These are phyloP conservation scores for Branchipolynoe longqiensis DNA, from an alignment of 2,888 invertebrate species.

Conservation along the genomic window DNA sequence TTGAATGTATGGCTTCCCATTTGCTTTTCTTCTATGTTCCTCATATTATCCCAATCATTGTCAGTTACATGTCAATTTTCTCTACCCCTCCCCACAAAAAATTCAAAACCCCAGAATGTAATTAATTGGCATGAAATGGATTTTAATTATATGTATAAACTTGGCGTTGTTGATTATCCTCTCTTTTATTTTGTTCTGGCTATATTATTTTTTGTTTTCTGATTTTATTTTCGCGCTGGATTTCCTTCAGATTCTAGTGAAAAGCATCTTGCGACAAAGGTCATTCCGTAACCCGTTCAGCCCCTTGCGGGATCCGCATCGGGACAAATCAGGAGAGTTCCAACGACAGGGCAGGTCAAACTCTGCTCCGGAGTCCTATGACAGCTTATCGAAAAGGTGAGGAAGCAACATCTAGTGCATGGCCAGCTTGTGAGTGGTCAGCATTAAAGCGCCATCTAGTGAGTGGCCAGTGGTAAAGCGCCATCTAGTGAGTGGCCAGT, in stretches of 20 bases:
- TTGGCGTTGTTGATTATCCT: neutral
- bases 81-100: no score
- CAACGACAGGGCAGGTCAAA: constrained; percentile 87
- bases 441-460: no score
- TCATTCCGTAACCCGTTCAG: constrained; percentile 89
- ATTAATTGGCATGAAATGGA: no score
- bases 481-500: no score
- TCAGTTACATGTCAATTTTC: no score
- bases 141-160: neutral
- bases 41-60: no score
- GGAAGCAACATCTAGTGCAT: no score
- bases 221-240: neutral
- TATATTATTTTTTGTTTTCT: neutral
- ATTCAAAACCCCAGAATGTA: neutral
- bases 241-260: constrained; percentile 89
- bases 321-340: constrained; percentile 80
- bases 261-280: constrained; percentile 97
- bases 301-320: constrained; percentile 73
- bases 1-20: no score
- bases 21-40: no score
- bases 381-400: constrained; percentile 62
- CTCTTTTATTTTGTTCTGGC: neutral
- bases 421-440: no score
- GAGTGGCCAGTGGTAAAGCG: no score
- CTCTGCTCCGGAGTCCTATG: constrained; percentile 86